Evolutionary conservation across 2,888 invertebrate genomes (phyloP).

Genomic region (Dugesia japonica): DNA sequence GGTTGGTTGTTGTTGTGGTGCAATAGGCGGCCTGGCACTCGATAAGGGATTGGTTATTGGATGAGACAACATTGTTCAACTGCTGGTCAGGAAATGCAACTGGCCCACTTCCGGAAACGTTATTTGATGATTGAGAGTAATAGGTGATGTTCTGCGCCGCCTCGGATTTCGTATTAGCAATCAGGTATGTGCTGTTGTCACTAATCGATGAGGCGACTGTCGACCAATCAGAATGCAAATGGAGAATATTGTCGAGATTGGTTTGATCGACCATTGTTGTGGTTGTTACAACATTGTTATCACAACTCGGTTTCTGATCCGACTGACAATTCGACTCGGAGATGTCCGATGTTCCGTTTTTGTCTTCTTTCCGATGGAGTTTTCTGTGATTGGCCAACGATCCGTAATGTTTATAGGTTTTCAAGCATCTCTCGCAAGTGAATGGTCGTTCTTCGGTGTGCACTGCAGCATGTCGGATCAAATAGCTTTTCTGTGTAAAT

Average conservation of each 20-base stretch:
- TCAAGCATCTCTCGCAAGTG: constrained; percentile 11
- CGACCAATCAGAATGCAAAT: background rate
- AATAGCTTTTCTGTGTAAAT: constrained; percentile 21
- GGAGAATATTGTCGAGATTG: background rate
- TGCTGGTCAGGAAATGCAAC: background rate
- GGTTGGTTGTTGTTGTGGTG: background rate
- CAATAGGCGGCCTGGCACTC: background rate
- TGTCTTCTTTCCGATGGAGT: background rate
- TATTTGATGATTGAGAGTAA: background rate
- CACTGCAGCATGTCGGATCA: constrained; percentile 9
- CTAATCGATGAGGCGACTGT: background rate
- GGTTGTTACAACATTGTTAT: background rate
- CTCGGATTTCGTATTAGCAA: background rate
- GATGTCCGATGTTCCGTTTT: background rate
- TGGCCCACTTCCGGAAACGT: background rate
- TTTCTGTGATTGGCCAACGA: constrained; percentile 17
- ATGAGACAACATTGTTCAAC: background rate
- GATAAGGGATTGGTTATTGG: background rate
- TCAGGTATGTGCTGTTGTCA: background rate
- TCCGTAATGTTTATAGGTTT: constrained; percentile 27
- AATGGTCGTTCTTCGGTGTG: constrained; percentile 24
- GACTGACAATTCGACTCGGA: background rate
- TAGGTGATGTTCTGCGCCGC: background rate
- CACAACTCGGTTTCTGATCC: background rate
- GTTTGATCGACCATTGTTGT: background rate